Conservation (phyloP, 2,888 invertebrate species). For the Heteromyza rotundicornis region DNA sequence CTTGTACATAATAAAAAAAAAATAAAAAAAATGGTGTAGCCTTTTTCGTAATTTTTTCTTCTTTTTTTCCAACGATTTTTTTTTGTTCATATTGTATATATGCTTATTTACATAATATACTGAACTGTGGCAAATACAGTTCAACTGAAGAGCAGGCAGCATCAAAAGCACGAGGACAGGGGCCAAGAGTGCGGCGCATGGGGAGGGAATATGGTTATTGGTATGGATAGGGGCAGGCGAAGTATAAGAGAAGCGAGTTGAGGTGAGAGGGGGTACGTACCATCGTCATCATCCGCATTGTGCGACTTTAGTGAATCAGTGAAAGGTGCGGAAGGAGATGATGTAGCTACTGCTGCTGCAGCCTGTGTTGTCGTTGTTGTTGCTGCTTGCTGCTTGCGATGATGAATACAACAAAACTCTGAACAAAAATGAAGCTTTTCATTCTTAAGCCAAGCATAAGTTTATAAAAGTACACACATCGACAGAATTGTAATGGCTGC, state of each 20-base stretch:
- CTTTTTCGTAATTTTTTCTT: constrained; percentile 8
- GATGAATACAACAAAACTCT: not conserved
- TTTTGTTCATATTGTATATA: not conserved
- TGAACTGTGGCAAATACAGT: constrained; percentile 5
- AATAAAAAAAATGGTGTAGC: constrained; percentile 12
- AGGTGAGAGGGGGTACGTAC: too few relatives aligned
- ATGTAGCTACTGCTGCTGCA: not conserved
- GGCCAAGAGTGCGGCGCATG: not conserved
- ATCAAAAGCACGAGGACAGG: not conserved
- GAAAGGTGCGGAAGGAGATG: not conserved
- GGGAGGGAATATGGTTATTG: too few relatives aligned
- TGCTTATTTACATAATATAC: constrained; percentile 16
- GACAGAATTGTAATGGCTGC: too few relatives aligned
- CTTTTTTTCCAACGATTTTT: not conserved
- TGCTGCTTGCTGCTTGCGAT: not conserved
- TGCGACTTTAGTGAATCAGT: not conserved
- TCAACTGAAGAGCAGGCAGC: not conserved
- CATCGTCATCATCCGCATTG: too few relatives aligned
- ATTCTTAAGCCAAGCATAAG: constrained; percentile 1
- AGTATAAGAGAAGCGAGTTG: too few relatives aligned
- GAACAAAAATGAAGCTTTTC: not conserved
- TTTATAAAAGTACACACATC: not conserved
- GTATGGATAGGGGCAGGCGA: too few relatives aligned
- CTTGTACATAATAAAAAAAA: constrained; percentile 6
- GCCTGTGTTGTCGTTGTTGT: not conserved